Conservation (phyloP, 2,113 vertebrate genomes). For the Lipotes vexillifer region DNA sequence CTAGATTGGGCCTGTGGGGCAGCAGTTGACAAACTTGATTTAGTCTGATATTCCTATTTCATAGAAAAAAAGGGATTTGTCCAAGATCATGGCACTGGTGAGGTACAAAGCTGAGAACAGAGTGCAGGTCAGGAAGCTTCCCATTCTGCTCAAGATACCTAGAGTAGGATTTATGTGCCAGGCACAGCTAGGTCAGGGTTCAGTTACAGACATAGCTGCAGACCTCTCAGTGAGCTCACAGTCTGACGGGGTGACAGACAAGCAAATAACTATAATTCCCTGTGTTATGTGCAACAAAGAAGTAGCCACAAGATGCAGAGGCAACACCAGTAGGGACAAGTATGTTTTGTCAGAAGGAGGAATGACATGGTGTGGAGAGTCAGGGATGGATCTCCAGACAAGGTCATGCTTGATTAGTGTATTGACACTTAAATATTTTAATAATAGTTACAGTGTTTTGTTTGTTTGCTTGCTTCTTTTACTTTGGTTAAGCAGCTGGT, state of each 20-base stretch:
- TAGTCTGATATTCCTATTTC: not conserved
- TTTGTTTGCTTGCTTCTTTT: slow-evolving; percentile 12
- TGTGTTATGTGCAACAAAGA: not conserved
- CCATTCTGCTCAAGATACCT: not conserved
- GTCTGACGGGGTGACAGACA: not conserved
- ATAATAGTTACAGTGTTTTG: not conserved
- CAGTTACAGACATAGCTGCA: not conserved
- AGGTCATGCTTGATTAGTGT: not conserved
- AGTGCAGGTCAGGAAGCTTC: not conserved
- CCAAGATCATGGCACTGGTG: not conserved
- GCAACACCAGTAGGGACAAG: not conserved
- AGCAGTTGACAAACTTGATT: not conserved
- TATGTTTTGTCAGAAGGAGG: not conserved
- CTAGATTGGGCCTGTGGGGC: not conserved
- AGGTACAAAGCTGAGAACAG: not conserved
- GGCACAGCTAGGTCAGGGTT: not conserved
- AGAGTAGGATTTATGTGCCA: not conserved
- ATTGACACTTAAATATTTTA: not conserved
- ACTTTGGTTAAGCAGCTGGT: not conserved
- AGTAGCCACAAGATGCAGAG: not conserved
- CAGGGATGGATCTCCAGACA: not conserved
- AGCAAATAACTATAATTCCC: not conserved
- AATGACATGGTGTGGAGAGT: not conserved
- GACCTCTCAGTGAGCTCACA: not conserved
- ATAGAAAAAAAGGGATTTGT: not conserved